Evolutionary conservation across 2,113 vertebrate species (phyloP), one percentile per base, ranked within the genome.

Genomic region (Antennarius striatus): DNA sequence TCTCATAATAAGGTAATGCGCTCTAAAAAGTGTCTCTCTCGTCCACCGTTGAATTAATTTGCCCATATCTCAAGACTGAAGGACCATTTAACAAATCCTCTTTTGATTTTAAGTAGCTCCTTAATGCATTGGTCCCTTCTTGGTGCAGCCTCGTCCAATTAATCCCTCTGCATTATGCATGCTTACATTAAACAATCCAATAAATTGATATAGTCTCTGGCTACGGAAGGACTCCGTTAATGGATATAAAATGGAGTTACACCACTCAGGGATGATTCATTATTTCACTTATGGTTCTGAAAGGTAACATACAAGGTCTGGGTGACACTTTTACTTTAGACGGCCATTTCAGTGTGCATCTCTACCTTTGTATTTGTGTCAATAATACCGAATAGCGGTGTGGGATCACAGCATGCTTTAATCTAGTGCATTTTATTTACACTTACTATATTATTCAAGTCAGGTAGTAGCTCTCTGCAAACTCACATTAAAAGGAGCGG

Each of bases 131-230:
- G 62, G 71, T 77, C 77, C 77, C 71, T 83, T 75, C 79, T 76
- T 70, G 77, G 77, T 81, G 82, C 83, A 83, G 82, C 88, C 82
- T 88, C 90, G 92, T 90, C 82, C 88, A 91, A 90, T 91, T 91
- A 93, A 92, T 92, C 81, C 85, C 83, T 68, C 77, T 91, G 80
- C 87, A 92, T 93, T 88, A 91, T 92, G 86, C 89, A 92, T 90
- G 83, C 87, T 91, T 92, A 88, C 90, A 92, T 92, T 91, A 90
- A 91, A 92, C 88, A 90, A 92, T 91, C 71, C 90, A 92, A 85
- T 92, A 89, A 87, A 90, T 85, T 90, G 82, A 91, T 90, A 92
- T 88, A 77, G 81, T 91, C 83, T 84, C 77, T 81, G 84, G 84
- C 86, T 86, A 77, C 16, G 57, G 82, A 79, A 80, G 73, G 77